Base-by-base conservation (phyloP, 2,113 vertebrate species). In the Excalfactoria chinensis region DNA sequence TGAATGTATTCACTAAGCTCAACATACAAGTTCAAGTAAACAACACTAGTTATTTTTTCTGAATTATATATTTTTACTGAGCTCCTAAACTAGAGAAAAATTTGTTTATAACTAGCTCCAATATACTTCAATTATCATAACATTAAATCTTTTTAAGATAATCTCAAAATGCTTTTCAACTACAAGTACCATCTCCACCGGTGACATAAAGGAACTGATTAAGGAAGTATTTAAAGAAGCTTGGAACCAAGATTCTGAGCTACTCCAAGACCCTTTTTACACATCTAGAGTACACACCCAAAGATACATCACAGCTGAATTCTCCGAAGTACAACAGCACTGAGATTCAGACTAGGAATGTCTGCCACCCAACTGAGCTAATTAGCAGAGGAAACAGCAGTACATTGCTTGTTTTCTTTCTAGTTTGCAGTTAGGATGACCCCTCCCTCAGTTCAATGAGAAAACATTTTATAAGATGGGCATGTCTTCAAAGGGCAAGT, bases 391-490 rank as follows among this genome's bases (percentile, higher is more conserved):
- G 25, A 90, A 48, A 78, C 6, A 71, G 60, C 13, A 23, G 2
- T 9, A 26, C 18, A 49, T 1, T 16, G 13, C 4, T 18, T 59
- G 21, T 37, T 74, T 73, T 58, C 46, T n/a, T 73, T 67, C 23
- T 21, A 37, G 58, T 41, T 40, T 68, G 32, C 32, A 71, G 80
- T 28, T 59, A 67, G 37, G 8, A 11, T 2, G 9, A 71, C 14
- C 28, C 2, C 2, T 15, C 26, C 8, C 5, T 7, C 15, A 60
- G 32, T 25, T 59, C 58, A 68, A 11, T 9, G 14, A 87, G 48
- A 68, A 78, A 78, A 60, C 1, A 1, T 18, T 28, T 74, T n/a
- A 1, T 41, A n/a, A 56, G 7, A 68, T 0, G 0, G 14, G 26
- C 8, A 18, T 11, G 2, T 18, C 44, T 56, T 63, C 17, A 34